Percentiles rank a stretch among this genome's conserved stretches.
phyloP scores from a whole-genome alignment of 2,888 invertebrate species.

The Drosophila engyochracea region DNA sequence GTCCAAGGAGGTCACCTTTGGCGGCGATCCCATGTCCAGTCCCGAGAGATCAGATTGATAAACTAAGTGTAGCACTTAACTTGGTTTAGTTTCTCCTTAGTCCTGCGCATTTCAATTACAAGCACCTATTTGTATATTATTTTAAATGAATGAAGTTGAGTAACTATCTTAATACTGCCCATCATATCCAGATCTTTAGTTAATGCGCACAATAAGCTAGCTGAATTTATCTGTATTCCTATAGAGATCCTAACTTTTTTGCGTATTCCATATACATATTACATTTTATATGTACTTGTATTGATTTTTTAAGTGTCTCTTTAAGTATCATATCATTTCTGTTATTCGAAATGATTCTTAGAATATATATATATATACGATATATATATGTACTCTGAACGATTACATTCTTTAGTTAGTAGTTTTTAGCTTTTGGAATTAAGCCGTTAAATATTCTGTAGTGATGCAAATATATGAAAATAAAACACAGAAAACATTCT shows the following conservation, averaged over 20 bases:
- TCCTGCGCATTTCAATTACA: neutral
- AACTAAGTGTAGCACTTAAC: conserved; percentile 12
- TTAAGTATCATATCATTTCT: neutral
- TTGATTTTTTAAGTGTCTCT: neutral
- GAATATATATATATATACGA: neutral
- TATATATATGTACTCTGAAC: neutral
- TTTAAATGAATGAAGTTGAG: neutral
- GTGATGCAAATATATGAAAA: neutral
- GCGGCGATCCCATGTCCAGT: conserved; percentile 58
- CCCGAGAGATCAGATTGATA: conserved; percentile 70
- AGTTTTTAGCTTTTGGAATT: conserved; percentile 5
- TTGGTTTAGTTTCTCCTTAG: neutral
- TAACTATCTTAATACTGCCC: neutral
- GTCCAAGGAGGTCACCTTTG: conserved; percentile 43
- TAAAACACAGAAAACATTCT: conserved; percentile 14
- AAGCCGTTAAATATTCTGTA: conserved; percentile 17
- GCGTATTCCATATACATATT: neutral
- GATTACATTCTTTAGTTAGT: conserved; percentile 16
- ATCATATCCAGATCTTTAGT: neutral
- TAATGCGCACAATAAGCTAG: neutral
- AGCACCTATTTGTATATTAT: neutral
- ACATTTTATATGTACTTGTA: neutral
- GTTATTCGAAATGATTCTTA: conserved; percentile 1
- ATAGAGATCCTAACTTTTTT: neutral
- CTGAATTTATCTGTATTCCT: neutral